Evolutionary conservation across 30 jellyfish, hydroid and myxozoan genomes (phyloP).

Genomic region (Hydractinia echinata): DNA sequence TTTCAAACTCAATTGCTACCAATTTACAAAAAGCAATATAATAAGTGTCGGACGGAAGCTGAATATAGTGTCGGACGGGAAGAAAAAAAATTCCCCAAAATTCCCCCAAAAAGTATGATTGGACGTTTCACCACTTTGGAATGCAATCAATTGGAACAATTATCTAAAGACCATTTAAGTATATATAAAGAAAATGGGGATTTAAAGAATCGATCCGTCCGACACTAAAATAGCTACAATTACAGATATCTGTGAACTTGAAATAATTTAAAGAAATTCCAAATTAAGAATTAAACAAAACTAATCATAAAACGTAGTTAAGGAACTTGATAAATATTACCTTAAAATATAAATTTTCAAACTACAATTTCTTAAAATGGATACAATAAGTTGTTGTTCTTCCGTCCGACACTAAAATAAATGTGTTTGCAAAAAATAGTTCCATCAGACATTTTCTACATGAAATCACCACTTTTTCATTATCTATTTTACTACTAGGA

Average conservation of each 20-base stretch:
- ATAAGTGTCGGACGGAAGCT: slow-evolving; percentile 6
- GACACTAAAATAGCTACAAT: slow-evolving; percentile 3
- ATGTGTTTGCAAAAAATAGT: no score
- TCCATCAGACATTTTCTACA: no score
- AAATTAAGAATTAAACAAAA: neutral
- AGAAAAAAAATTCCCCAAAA: neutral
- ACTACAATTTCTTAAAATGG: neutral
- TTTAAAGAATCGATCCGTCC: slow-evolving; percentile 17
- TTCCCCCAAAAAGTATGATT: neutral
- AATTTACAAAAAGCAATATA: neutral
- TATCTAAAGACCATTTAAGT: neutral
- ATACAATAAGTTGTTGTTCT: neutral
- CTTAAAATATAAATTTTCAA: neutral
- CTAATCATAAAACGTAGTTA: neutral
- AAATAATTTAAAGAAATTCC: neutral
- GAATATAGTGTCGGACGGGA: neutral
- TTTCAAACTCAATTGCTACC: neutral
- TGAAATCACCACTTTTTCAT: no score
- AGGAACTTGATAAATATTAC: neutral
- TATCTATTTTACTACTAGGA: no score
- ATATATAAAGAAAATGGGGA: neutral
- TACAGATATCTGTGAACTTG: neutral
- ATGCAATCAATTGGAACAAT: neutral
- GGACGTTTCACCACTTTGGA: neutral
- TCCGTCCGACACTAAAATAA: slow-evolving; percentile 20